Evolutionary conservation across 92 coral and sea anemone species (phyloP).

Genomic region (Porites cylindrica): DNA sequence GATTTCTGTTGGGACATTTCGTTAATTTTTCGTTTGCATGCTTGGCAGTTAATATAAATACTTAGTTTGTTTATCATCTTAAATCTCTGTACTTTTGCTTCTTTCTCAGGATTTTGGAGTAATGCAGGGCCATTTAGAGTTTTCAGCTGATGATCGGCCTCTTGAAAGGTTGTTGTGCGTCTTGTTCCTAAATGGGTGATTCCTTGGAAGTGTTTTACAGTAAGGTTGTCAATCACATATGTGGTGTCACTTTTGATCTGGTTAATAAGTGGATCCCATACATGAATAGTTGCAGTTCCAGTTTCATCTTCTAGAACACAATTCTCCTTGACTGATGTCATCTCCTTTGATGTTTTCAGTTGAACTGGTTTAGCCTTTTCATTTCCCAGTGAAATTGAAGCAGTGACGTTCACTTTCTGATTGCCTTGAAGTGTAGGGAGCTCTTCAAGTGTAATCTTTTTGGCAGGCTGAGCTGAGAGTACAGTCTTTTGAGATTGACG

Average conservation of each 20-base stretch:
- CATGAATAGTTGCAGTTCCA: slow-evolving; percentile 62
- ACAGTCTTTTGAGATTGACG: too few species aligned
- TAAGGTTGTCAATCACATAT: slow-evolving; percentile 64
- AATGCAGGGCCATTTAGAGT: slow-evolving; percentile 11
- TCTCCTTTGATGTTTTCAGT: slow-evolving; percentile 38
- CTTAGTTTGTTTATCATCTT: slow-evolving; percentile 52
- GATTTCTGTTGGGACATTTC: slow-evolving; percentile 21
- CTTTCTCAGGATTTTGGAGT: slow-evolving; percentile 41
- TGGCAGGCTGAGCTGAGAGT: too few species aligned
- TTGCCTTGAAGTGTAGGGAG: slow-evolving; percentile 24
- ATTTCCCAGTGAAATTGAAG: slow-evolving; percentile 13
- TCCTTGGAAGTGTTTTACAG: slow-evolving; percentile 69
- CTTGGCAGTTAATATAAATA: slow-evolving; percentile 54
- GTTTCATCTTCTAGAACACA: slow-evolving; percentile 67
- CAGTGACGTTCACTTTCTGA: slow-evolving; percentile 67
- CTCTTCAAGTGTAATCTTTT: too few species aligned
- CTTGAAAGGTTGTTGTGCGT: slow-evolving; percentile 48
- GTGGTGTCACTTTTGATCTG: background rate
- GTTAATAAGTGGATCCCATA: slow-evolving; percentile 63
- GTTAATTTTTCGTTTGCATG: slow-evolving; percentile 61
- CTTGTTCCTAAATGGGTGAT: slow-evolving; percentile 58
- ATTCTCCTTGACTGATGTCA: slow-evolving; percentile 67
- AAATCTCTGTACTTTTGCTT: slow-evolving; percentile 35
- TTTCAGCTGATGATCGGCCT: slow-evolving; percentile 47
- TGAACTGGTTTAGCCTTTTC: slow-evolving; percentile 38